Evolutionary conservation across 1,140 invertebrate species (phyloP), one percentile per base, ranked within the genome.

Genomic region (Trachymyrmex cornetzi): DNA sequence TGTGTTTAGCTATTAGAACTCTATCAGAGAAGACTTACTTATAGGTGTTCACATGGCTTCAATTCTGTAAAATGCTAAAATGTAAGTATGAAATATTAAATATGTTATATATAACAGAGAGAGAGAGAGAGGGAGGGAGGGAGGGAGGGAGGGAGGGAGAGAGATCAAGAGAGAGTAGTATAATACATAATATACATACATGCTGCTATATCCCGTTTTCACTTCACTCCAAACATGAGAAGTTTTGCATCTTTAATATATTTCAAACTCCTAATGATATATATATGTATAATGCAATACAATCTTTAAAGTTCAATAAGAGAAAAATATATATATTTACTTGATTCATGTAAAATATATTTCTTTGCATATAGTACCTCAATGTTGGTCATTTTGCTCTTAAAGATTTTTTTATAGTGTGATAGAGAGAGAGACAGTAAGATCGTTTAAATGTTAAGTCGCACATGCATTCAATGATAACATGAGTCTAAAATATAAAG

Each of bases 21-120:
- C n/a, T 74, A 30, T 82, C 67, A 82, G 24, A 72, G 34, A 30
- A 74, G 16, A 74, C 19, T 74, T 80, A 67, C 38, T 80, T 82
- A 69, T 69, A 82, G 55, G 34, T 82, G 24, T 74, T 61, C 67
- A 55, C 50, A 71, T 30, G 53, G 53, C 38, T 74, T 74, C 67
- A 82, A 82, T 82, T 74, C 80, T 82, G 67, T 82, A 48, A 82
- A 82, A 82, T 22, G 53, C 53, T 82, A 72, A 82, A 72, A 74
- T 82, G 67, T 82, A 82, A 82, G 67, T 74, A 82, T 34, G 48
- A 72, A 48, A 61, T 22, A 44, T 74, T 82, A 48, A 82, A 69
- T 69, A 69, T 69, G 38, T 50, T 69, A 69, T 14, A 69, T 14
- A 69, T 44, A 69, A 69, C n/a, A 16, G 24, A 48, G 74, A 48